phyloP scores from a whole-genome alignment of 2,113 vertebrate species.

The Macquaria ambigua region DNA sequence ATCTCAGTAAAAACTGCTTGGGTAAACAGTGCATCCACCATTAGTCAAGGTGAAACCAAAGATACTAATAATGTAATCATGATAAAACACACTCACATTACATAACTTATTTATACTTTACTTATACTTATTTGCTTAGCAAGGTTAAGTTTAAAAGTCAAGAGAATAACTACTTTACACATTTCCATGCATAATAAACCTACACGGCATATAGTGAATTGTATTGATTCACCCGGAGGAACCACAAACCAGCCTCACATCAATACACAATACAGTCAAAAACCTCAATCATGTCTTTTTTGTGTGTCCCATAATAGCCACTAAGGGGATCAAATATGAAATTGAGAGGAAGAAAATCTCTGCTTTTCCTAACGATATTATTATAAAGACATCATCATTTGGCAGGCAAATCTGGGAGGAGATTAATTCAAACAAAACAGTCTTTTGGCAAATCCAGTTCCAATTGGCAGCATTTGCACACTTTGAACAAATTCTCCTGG shows the following conservation, averaged over 20 bases:
- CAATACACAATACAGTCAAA: background rate
- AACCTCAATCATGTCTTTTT: background rate
- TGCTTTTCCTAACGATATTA: slow-evolving; percentile 24
- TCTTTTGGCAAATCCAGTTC: slow-evolving; percentile 47
- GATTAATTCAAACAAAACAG: slow-evolving; percentile 63
- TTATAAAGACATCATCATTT: slow-evolving; percentile 57
- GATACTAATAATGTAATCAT: background rate
- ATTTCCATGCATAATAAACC: background rate
- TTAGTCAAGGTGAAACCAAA: slow-evolving; percentile 18
- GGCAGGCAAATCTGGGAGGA: slow-evolving; percentile 46
- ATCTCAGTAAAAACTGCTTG: no score
- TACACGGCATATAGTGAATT: no score
- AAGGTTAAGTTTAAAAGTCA: slow-evolving; percentile 13
- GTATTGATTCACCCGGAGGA: background rate
- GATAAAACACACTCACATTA: background rate
- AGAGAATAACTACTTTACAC: background rate
- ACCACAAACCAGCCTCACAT: background rate
- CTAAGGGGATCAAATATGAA: slow-evolving; percentile 20
- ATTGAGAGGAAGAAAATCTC: slow-evolving; percentile 6
- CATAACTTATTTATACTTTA: no score
- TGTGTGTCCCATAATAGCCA: background rate
- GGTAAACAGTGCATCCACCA: background rate
- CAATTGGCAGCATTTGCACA: slow-evolving; percentile 38
- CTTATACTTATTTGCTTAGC: background rate
- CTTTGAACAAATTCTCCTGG: slow-evolving; percentile 17